Percentiles rank a stretch among this genome's conserved stretches.
phyloP scores from a whole-genome alignment of 2,113 vertebrate species.

The Siniperca chuatsi region DNA sequence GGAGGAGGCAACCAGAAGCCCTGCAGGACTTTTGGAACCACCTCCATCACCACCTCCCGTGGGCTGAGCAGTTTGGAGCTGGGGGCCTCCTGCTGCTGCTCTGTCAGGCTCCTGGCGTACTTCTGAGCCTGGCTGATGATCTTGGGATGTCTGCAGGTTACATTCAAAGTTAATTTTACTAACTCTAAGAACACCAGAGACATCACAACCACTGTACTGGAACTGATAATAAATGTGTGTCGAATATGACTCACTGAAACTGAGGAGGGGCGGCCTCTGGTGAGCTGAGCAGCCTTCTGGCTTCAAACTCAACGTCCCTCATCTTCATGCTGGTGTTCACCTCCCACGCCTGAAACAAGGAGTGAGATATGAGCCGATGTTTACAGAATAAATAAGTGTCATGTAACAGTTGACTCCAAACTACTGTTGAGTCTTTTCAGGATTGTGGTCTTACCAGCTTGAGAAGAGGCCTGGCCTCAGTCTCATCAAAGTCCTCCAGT shows the following conservation, averaged over 20 bases:
- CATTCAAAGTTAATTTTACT: not conserved
- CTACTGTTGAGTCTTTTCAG: not conserved
- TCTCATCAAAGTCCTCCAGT: not conserved
- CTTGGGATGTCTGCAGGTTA: not conserved
- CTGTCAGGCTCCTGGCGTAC: not conserved
- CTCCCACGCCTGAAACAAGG: too few species aligned
- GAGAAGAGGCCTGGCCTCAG: not conserved
- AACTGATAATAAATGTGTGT: not conserved
- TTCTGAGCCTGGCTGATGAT: not conserved
- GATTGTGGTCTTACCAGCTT: not conserved
- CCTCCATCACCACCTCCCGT: not conserved
- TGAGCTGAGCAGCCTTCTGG: not conserved
- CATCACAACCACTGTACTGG: not conserved
- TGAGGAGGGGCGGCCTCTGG: not conserved
- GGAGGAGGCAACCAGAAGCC: not conserved
- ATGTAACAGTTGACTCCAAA: not conserved
- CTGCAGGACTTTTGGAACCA: not conserved
- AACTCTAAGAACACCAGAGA: not conserved
- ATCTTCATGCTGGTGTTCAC: constrained; percentile 13
- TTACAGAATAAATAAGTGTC: not conserved
- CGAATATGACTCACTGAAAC: not conserved
- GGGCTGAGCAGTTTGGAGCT: not conserved
- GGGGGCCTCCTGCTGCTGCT: not conserved
- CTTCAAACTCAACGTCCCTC: constrained; percentile 27
- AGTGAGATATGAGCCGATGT: too few species aligned